Percentiles rank a stretch among this genome's conserved stretches.
phyloP scores from a whole-genome alignment of 1,140 invertebrate species.

The Trichonephila clavata region DNA sequence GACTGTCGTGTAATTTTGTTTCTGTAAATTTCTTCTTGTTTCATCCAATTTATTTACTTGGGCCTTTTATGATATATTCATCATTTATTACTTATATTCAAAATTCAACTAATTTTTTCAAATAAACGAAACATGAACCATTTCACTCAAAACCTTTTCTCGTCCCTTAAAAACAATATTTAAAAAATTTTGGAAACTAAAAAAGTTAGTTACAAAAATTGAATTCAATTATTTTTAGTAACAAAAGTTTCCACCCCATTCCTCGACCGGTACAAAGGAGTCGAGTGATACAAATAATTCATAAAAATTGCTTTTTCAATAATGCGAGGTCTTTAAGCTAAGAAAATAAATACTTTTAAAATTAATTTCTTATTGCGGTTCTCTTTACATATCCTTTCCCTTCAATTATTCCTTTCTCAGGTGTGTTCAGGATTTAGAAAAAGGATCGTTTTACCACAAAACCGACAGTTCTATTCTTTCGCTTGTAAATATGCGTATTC shows the following conservation, averaged over 20 bases:
- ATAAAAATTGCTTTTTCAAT: constrained; percentile 36
- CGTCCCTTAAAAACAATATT: too few species aligned
- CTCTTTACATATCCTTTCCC: not conserved
- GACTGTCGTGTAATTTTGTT: too few species aligned
- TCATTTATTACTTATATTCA: too few species aligned
- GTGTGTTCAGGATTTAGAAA: constrained; percentile 29
- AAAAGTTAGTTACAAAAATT: not conserved
- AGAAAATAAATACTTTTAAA: constrained; percentile 27
- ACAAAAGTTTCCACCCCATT: not conserved
- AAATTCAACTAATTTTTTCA: too few species aligned
- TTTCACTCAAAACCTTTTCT: too few species aligned
- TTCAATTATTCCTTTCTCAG: not conserved
- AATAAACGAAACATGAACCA: too few species aligned
- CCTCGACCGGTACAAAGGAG: not conserved
- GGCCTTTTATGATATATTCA: too few species aligned
- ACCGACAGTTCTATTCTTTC: not conserved
- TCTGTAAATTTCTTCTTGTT: too few species aligned
- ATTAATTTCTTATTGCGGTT: constrained; percentile 18
- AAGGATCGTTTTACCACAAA: not conserved
- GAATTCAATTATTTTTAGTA: not conserved
- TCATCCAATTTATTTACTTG: too few species aligned
- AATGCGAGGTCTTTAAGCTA: constrained; percentile 18
- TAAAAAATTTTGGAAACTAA: too few species aligned
- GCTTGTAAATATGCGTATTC: constrained; percentile 43
- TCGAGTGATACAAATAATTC: not conserved